A percentile compares a stretch with the other conserved stretches of the same genome.
Conservation (phyloP, 2,113 vertebrate species). For the Pseudorasbora parva region DNA sequence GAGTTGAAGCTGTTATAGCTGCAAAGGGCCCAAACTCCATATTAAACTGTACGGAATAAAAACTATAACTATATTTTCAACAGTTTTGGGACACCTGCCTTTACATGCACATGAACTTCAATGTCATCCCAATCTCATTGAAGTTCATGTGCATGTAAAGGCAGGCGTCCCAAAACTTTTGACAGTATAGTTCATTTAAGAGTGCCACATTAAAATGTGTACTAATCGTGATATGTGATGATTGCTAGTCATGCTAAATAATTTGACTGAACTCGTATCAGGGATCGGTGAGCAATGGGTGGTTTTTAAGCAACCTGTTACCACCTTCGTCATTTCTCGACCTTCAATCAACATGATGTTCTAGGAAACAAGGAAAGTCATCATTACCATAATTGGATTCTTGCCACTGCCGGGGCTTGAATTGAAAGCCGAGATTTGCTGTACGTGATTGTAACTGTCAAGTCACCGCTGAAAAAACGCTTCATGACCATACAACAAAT, state of each 20-base stretch:
- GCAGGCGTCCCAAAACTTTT: too few relatives aligned
- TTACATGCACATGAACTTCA: too few relatives aligned
- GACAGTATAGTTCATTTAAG: background rate
- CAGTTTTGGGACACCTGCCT: too few relatives aligned
- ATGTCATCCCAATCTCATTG: too few relatives aligned
- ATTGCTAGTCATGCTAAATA: background rate
- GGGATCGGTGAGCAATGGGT: background rate
- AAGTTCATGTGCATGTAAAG: too few relatives aligned
- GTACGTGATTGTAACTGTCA: background rate
- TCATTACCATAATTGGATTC: conserved; percentile 2
- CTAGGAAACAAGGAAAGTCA: background rate
- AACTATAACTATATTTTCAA: too few relatives aligned
- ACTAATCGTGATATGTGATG: background rate
- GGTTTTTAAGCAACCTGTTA: background rate
- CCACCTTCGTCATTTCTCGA: background rate
- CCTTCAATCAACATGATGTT: background rate
- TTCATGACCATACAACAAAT: background rate
- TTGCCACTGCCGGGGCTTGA: background rate
- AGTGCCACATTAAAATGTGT: background rate
- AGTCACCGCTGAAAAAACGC: background rate
- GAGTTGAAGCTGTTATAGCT: too few relatives aligned
- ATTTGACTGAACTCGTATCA: conserved; percentile 10
- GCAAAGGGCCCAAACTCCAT: too few relatives aligned
- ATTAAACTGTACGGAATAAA: too few relatives aligned
- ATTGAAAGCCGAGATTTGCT: background rate